A percentile compares a stretch with the other conserved stretches of the same genome.
phyloP scores from a whole-genome alignment of 1,140 invertebrate genomes.

The Myzus persicae region DNA sequence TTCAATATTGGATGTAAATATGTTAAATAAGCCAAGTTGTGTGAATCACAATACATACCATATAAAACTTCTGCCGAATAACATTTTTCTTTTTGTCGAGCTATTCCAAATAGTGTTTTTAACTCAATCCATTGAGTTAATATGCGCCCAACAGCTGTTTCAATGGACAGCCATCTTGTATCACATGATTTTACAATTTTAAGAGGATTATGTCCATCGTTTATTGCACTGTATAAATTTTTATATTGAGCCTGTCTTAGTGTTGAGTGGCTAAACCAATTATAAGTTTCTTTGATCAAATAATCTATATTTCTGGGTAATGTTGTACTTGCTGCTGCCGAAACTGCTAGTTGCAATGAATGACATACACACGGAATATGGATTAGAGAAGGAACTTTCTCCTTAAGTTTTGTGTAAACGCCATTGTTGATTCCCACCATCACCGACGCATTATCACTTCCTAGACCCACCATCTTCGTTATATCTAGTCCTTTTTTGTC shows the following conservation, averaged over 20 bases:
- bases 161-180: no score
- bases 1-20: no score
- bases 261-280: not conserved
- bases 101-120: no score
- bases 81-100: no score
- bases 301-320: not conserved
- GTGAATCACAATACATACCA: no score
- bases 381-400: not conserved
- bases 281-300: not conserved
- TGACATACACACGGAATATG: not conserved
- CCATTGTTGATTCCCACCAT: constrained; percentile 30
- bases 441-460: constrained; percentile 27
- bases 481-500: not conserved
- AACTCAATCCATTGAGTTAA: no score
- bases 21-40: no score
- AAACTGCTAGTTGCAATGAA: constrained; percentile 10
- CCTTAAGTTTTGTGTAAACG: constrained; percentile 30
- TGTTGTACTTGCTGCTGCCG: not conserved
- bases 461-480: not conserved
- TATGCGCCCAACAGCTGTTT: no score
- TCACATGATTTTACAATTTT: no score
- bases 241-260: not conserved
- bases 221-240: no score
- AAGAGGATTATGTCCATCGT: no score
- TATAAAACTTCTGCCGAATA: no score